These are phyloP conservation scores for Leucophora obtusa DNA, from an alignment of 2,888 invertebrate species.

Conservation along the genomic window DNA sequence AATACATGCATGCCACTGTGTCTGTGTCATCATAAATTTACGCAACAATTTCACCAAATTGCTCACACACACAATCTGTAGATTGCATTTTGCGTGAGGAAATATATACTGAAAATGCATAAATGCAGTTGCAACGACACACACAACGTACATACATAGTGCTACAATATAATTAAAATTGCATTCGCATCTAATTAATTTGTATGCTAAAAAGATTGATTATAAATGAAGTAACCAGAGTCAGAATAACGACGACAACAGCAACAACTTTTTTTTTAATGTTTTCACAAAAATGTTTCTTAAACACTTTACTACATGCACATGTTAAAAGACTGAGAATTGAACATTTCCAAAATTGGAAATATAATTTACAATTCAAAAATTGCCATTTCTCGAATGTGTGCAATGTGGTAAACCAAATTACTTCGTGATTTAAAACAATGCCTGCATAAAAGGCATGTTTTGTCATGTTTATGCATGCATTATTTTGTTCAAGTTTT, in stretches of 20 bases:
- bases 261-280: conserved; percentile 13
- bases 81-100: conserved; percentile 21
- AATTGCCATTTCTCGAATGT: background rate
- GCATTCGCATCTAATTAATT: conserved; percentile 78
- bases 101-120: conserved; percentile 14
- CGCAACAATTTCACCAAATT: conserved; percentile 30
- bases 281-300: conserved; percentile 20
- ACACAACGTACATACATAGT: conserved; percentile 18
- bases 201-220: conserved; percentile 73
- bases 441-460: conserved; percentile 59
- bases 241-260: conserved; percentile 51
- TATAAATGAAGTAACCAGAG: conserved; percentile 59
- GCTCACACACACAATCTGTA: conserved; percentile 15
- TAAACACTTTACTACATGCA: background rate
- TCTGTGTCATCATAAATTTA: conserved; percentile 55
- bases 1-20: conserved; percentile 9
- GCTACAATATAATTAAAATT: conserved; percentile 75
- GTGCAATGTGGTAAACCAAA: conserved; percentile 47
- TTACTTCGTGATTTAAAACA: conserved; percentile 44
- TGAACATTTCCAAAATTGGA: conserved; percentile 31
- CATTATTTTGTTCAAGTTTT: conserved; percentile 58
- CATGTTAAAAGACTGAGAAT: background rate
- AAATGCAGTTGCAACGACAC: conserved; percentile 19
- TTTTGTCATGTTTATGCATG: conserved; percentile 60
- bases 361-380: conserved; percentile 56